A percentile compares a stretch with the other conserved stretches of the same genome.
Conservation (phyloP, 2,888 invertebrate genomes). For the Icerya purchasi region DNA sequence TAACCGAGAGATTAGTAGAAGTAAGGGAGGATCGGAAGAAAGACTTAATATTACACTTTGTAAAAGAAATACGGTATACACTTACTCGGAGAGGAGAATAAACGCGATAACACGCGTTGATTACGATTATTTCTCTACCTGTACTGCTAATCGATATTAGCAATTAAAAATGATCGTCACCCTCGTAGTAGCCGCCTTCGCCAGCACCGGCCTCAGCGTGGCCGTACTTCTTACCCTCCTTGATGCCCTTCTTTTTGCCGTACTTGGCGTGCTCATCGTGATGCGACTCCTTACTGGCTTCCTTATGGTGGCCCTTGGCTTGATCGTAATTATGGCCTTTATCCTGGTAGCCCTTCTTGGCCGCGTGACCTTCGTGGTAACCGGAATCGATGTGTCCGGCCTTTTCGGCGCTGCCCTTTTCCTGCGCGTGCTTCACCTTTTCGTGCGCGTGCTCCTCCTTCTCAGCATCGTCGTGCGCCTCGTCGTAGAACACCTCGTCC, state of each 20-base stretch:
- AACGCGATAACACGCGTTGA: too few species aligned
- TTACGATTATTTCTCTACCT: too few species aligned
- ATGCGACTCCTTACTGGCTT: constrained; percentile 34
- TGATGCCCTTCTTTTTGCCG: constrained; percentile 31
- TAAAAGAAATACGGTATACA: too few species aligned
- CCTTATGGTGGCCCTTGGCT: constrained; percentile 33
- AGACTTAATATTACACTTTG: too few species aligned
- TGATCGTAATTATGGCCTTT: constrained; percentile 34
- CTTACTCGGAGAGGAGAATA: too few species aligned
- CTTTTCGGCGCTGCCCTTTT: constrained; percentile 34
- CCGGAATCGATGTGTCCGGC: constrained; percentile 33
- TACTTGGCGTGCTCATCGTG: constrained; percentile 33
- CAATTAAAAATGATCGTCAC: neutral
- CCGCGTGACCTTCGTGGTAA: constrained; percentile 30
- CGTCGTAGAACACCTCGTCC: constrained; percentile 53
- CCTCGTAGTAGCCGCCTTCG: neutral
- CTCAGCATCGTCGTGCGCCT: constrained; percentile 41
- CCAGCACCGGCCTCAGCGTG: constrained; percentile 23
- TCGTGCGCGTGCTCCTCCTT: constrained; percentile 39
- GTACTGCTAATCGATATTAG: too few species aligned
- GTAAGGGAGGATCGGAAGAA: too few species aligned
- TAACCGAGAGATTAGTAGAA: too few species aligned
- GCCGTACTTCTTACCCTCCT: constrained; percentile 29
- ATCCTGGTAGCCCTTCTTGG: constrained; percentile 34
- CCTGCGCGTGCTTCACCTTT: constrained; percentile 32